These are phyloP conservation scores for Perca fluviatilis DNA, from an alignment of 2,113 vertebrate species.

Conservation along the genomic window DNA sequence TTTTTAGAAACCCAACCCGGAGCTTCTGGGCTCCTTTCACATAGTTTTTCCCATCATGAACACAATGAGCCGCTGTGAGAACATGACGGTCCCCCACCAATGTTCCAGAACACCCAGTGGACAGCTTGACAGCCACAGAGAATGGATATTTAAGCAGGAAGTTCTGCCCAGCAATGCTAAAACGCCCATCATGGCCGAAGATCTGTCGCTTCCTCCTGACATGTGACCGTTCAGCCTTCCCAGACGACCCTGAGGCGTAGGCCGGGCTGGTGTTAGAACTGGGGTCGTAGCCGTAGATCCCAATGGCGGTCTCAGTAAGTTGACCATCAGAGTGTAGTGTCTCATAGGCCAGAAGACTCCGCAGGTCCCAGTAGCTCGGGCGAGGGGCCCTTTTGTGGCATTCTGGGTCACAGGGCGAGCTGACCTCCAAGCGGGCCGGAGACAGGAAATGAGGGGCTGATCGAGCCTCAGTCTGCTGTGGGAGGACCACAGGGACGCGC, in stretches of 20 bases:
- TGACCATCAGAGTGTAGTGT: conserved; percentile 91
- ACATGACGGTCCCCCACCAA: conserved; percentile 95
- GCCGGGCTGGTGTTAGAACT: conserved; percentile 26
- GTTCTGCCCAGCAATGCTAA: conserved; percentile 94
- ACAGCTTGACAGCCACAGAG: conserved; percentile 95
- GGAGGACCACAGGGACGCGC: conserved; percentile 91
- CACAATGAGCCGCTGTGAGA: conserved; percentile 95
- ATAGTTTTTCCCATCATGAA: conserved; percentile 96
- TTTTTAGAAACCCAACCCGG: conserved; percentile 93
- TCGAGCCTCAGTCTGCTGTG: conserved; percentile 86
- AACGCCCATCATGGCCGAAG: conserved; percentile 94
- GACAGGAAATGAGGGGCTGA: conserved; percentile 89
- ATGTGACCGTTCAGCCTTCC: conserved; percentile 45
- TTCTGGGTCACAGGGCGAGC: conserved; percentile 89
- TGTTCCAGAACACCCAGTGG: conserved; percentile 95
- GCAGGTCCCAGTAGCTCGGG: conserved; percentile 90
- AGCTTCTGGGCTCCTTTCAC: conserved; percentile 97
- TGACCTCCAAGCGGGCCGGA: conserved; percentile 89
- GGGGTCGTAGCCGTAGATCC: conserved; percentile 88
- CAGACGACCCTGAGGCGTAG: conserved; percentile 39
- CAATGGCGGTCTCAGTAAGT: conserved; percentile 91
- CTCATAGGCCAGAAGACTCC: conserved; percentile 91
- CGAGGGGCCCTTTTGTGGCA: conserved; percentile 90
- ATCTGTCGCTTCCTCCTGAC: conserved; percentile 92
- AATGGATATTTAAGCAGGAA: conserved; percentile 95